phyloP scores from a whole-genome alignment of 2,797 vertebrate genomes.

The Onychomys torridus region DNA sequence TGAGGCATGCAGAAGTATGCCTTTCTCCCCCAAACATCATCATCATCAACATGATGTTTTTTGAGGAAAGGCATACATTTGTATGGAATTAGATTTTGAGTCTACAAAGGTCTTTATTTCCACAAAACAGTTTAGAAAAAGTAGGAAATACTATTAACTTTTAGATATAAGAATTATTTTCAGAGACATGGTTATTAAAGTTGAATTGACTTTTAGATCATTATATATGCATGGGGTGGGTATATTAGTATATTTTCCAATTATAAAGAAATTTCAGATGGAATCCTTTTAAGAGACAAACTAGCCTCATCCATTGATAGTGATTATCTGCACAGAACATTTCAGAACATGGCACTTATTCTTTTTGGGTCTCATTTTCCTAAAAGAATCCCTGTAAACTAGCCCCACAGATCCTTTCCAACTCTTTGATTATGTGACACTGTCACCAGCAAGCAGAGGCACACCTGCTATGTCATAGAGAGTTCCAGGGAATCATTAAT shows the following conservation, averaged over 20 bases:
- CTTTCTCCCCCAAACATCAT: neutral
- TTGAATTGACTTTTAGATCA: conserved; percentile 40
- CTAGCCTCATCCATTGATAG: neutral
- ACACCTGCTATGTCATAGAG: conserved; percentile 49
- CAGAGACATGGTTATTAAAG: neutral
- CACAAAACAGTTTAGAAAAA: conserved; percentile 21
- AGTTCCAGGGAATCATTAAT: conserved; percentile 56
- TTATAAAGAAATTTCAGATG: neutral
- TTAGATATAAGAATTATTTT: conserved; percentile 20
- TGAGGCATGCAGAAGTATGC: neutral
- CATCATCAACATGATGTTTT: neutral
- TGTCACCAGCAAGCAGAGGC: conserved; percentile 31
- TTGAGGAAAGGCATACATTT: neutral
- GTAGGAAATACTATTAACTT: conserved; percentile 20
- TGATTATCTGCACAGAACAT: conserved; percentile 15
- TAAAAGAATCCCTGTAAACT: neutral
- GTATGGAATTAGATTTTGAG: neutral
- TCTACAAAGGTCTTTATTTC: neutral
- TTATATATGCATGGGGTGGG: neutral
- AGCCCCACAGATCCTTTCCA: conserved; percentile 43
- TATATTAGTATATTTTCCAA: conserved; percentile 50
- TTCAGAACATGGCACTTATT: conserved; percentile 51
- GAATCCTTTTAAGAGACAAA: conserved; percentile 55
- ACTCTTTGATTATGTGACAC: conserved; percentile 69
- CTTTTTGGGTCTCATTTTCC: conserved; percentile 57